Evolutionary conservation across 2,113 vertebrate species (phyloP), one percentile per base, ranked within the genome.

Genomic region (Cyanoderma ruficeps): DNA sequence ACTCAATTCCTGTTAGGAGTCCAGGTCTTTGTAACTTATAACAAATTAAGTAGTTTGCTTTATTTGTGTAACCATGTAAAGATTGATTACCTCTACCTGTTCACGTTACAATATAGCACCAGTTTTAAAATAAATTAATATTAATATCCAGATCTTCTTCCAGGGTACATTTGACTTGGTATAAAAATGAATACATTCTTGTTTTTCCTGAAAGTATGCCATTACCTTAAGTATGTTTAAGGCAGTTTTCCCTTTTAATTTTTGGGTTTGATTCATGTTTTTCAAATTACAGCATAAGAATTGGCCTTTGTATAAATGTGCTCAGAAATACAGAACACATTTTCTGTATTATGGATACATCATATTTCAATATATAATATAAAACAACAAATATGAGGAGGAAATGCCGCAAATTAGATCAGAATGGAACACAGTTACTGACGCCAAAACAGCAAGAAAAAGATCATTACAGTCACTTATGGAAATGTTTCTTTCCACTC

Each of bases 21-120:
- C 83, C 42, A 18, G 81, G 60, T 88, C 87, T 94, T 82, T 65
- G 52, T 70, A 96, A 96, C 81, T 94, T 68, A 47, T 76, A 96
- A 87, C 89, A 97, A 97, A 97, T 97, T 83, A 88, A 56, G 57
- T 79, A n/a, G 33, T 78, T 95, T 88, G 81, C 84, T 97, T 94
- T 96, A 76, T 95, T 89, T 94, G 83, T 82, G 33, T 85, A 94
- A 82, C 75, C 87, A 44, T 55, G 33, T 81, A 67, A 95, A 95
- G 75, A 97, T 60, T 59, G 85, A 95, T 95, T 42, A 39, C 30
- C 55, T 89, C 55, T 61, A 83, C 87, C 59, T 84, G 39, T 65
- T 91, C 80, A 56, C 65, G 55, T 39, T 22, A 55, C 7, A 3
- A 8, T 18, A 31, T 10, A 56, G 44, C 27, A 78, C 12, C 2